phyloP scores from a whole-genome alignment of 2,888 invertebrate genomes.

The Plebejus melissa region DNA sequence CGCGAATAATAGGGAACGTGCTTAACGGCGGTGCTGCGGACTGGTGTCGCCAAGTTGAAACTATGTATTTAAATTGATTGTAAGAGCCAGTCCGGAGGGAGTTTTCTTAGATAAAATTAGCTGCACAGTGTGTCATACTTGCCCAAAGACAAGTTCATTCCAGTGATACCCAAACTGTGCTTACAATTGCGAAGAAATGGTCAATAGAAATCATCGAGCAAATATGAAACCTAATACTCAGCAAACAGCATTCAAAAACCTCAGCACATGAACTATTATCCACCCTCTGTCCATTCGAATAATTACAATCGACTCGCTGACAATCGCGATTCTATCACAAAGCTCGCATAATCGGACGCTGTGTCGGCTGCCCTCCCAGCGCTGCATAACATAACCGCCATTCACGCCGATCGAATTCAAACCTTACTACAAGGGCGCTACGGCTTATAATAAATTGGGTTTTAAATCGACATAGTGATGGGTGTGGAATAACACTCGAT shows the following conservation, averaged over 20 bases:
- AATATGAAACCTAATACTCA: conserved; percentile 40
- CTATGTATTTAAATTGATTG: too few relatives aligned
- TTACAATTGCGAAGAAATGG: background rate
- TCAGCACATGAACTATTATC: conserved; percentile 52
- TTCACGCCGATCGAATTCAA: conserved; percentile 30
- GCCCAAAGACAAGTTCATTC: background rate
- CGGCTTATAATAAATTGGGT: conserved; percentile 32
- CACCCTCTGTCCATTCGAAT: conserved; percentile 64
- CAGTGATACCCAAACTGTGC: conserved; percentile 1
- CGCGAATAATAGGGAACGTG: too few relatives aligned
- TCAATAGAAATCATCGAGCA: conserved; percentile 26
- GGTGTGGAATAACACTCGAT: conserved; percentile 59
- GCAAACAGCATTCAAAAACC: conserved; percentile 63
- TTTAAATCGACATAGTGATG: conserved; percentile 49
- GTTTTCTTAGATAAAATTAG: too few relatives aligned
- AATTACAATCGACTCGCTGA: conserved; percentile 77
- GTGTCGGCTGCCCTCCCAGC: conserved; percentile 52
- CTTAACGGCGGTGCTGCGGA: too few relatives aligned
- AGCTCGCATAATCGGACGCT: conserved; percentile 74
- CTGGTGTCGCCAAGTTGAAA: too few relatives aligned
- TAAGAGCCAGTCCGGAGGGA: too few relatives aligned
- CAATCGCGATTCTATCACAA: conserved; percentile 78
- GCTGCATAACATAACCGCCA: conserved; percentile 51
- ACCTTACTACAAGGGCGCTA: conserved; percentile 31
- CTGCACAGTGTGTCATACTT: too few relatives aligned